Evolutionary conservation across 2,888 invertebrate species (phyloP), one percentile per base, ranked within the genome.

Genomic region (Noctuana brunneofusca): DNA sequence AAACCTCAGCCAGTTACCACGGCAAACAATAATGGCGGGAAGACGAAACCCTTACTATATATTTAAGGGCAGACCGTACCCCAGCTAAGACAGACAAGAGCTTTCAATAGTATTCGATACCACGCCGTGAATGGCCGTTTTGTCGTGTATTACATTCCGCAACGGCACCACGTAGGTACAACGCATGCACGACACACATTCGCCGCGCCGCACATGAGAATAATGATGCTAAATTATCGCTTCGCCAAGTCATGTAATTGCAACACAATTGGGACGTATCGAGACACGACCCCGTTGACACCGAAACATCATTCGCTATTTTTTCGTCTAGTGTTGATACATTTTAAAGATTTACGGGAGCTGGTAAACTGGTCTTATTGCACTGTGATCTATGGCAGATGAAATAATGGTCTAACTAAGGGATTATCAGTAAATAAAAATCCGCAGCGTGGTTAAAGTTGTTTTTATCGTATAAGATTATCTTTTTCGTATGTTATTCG

Each of bases 141-240:
- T 52, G 41, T 30, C 27, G 50, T 20, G 12, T 43, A 59, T 53
- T 32, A 9, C 49, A 46, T 30, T 52, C 20, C 27, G 1, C 43
- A 20, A 63, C 66, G 66, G 68, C 69, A 69, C 67, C 43, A 57
- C 58, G 58, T 41, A 43, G n/a, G 9, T 8, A 30, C 69, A 69
- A 65, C 35, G 54, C 58, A 46, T 41, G 35, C 63, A 57, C 43
- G 41, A 55, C 59, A 43, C 56, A 58, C 41, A 52, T 48, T 46
- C 35, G 32, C 46, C 53, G 53, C 35, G 32, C 46, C 53, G 24
- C 53, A 35, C 64, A 65, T 63, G 63, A 65, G 69, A 77, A 79
- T 86, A 87, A 86, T 86, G 80, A 81, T 69, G 72, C 78, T 77
- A 77, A 87, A 84, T 87, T 81, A 86, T 86, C 81, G 73, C 75